These are phyloP conservation scores for Coleophora deauratella DNA, from an alignment of 2,888 invertebrate genomes.

Conservation along the genomic window DNA sequence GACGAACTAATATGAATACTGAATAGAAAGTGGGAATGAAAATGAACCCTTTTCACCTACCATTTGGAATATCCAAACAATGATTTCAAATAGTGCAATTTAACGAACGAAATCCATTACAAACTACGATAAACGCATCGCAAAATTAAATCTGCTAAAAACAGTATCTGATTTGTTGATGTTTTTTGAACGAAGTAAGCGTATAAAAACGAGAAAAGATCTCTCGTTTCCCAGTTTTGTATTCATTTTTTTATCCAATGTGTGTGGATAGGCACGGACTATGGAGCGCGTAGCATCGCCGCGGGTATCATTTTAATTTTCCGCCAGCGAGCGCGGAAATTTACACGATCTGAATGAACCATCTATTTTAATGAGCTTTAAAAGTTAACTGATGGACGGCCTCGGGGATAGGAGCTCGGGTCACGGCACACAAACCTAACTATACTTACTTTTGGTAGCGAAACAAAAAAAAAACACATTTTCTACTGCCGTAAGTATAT, in stretches of 20 bases:
- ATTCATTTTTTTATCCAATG: constrained; percentile 35
- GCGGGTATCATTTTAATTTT: constrained; percentile 71
- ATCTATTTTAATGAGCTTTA: constrained; percentile 71
- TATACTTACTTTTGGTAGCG: too few species aligned
- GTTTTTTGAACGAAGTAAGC: constrained; percentile 44
- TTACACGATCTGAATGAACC: constrained; percentile 64
- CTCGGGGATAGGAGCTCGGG: constrained; percentile 23
- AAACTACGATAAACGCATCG: too few species aligned
- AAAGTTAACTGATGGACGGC: constrained; percentile 64
- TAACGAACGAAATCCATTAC: too few species aligned
- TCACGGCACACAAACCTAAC: constrained; percentile 1
- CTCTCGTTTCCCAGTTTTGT: constrained; percentile 46
- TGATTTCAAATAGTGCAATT: too few species aligned
- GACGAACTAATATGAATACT: too few species aligned
- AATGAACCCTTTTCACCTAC: too few species aligned
- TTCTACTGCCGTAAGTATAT: too few species aligned
- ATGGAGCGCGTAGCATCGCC: constrained; percentile 32
- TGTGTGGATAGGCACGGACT: constrained; percentile 13
- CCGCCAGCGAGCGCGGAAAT: constrained; percentile 59
- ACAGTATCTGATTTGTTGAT: constrained; percentile 39
- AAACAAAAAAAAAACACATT: too few species aligned
- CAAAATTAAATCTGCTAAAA: constrained; percentile 22
- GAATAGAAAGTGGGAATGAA: too few species aligned
- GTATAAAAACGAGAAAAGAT: constrained; percentile 46
- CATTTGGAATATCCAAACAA: too few species aligned